Conservation (phyloP, 2,113 vertebrate genomes). For the Diadophis punctatus region DNA sequence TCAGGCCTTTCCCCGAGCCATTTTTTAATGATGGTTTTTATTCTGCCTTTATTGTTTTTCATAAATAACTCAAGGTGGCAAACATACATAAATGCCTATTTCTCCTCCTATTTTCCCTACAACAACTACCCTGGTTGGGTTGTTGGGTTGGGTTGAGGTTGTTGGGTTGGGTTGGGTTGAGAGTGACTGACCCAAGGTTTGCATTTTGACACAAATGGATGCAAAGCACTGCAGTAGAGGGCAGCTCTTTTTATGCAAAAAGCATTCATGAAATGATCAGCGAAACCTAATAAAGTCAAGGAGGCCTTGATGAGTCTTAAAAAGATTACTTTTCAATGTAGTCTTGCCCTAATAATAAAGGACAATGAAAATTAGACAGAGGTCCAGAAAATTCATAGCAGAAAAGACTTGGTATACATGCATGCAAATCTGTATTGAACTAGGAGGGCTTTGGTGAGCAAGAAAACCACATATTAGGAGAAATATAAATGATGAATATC, state of each 20-base stretch:
- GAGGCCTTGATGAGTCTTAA: neutral
- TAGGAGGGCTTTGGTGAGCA: neutral
- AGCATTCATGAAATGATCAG: neutral
- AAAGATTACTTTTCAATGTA: conserved; percentile 24
- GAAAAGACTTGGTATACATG: neutral
- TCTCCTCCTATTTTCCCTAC: neutral
- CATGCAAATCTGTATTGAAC: neutral
- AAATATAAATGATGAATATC: conserved; percentile 28
- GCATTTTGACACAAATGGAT: neutral
- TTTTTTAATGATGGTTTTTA: neutral
- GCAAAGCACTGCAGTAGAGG: neutral
- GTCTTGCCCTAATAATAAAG: neutral
- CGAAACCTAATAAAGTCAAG: neutral
- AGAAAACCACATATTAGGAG: conserved; percentile 37
- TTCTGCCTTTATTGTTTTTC: neutral
- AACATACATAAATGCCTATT: neutral
- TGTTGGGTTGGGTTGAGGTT: neutral
- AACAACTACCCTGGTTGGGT: neutral
- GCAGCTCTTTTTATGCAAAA: neutral
- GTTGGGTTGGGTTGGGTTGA: neutral
- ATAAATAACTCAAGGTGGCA: neutral
- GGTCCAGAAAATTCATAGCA: neutral
- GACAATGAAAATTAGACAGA: conserved; percentile 3
- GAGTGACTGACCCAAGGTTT: neutral
- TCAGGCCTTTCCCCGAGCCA: neutral